A percentile compares a stretch with the other conserved stretches of the same genome.
Conservation (phyloP, 2,797 vertebrate genomes). For the Rhinoraja longicauda region DNA sequence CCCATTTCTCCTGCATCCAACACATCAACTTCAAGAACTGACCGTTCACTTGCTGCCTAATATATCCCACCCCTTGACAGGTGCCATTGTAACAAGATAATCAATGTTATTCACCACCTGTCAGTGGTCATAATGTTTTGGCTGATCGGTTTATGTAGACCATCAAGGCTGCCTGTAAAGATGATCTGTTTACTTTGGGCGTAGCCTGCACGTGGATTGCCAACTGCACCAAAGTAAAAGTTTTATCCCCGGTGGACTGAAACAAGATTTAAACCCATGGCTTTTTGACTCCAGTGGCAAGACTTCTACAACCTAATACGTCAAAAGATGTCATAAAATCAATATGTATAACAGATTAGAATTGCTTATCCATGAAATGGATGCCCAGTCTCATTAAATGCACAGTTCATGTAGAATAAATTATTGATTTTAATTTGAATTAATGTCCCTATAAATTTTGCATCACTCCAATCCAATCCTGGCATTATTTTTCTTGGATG, state of each 20-base stretch:
- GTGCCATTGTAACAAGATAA: no score
- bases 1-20: no score
- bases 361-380: not conserved
- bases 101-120: no score
- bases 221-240: not conserved
- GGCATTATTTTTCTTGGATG: not conserved
- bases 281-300: not conserved
- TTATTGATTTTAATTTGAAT: constrained; percentile 35
- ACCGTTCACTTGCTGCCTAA: no score
- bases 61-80: no score
- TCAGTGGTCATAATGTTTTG: no score
- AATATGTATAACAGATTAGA: not conserved
- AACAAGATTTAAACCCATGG: not conserved
- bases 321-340: not conserved
- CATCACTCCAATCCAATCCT: not conserved
- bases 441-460: not conserved
- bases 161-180: not conserved
- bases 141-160: no score
- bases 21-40: no score
- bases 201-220: not conserved
- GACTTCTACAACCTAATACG: not conserved
- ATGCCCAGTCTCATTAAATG: not conserved
- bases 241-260: not conserved
- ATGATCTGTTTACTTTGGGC: not conserved
- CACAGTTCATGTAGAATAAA: not conserved